These are phyloP conservation scores for Epinephelus coioides DNA, from an alignment of 2,797 vertebrate species.

Conservation along the genomic window DNA sequence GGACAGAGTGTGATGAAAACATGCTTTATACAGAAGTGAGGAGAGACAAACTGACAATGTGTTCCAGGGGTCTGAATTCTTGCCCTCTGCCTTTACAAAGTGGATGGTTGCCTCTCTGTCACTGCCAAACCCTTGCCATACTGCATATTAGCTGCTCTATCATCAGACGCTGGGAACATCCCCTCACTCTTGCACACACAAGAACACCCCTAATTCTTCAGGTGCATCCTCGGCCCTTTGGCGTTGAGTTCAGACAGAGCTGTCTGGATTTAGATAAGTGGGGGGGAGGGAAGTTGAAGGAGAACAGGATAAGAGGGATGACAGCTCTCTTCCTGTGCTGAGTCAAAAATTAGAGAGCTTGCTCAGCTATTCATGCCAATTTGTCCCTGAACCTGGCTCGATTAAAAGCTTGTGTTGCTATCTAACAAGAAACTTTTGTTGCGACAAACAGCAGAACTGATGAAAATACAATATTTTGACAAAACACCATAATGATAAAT, in stretches of 20 bases:
- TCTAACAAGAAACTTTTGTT: background rate
- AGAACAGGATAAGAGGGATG: constrained; percentile 63
- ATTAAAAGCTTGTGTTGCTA: constrained; percentile 8
- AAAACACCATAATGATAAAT: background rate
- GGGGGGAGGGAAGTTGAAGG: constrained; percentile 43
- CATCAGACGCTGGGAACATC: constrained; percentile 67
- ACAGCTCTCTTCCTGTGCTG: constrained; percentile 80
- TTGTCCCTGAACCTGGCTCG: constrained; percentile 29
- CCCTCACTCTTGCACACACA: constrained; percentile 49
- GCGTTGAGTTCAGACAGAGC: constrained; percentile 74
- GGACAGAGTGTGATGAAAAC: constrained; percentile 55
- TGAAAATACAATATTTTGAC: background rate
- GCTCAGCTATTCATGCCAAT: constrained; percentile 35
- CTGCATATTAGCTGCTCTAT: constrained; percentile 71
- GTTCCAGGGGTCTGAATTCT: constrained; percentile 65
- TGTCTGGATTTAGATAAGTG: constrained; percentile 67
- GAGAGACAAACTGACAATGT: constrained; percentile 72
- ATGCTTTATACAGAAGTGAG: constrained; percentile 72
- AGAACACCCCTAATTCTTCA: constrained; percentile 65
- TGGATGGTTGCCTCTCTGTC: constrained; percentile 54
- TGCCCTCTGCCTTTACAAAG: constrained; percentile 61
- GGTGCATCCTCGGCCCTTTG: constrained; percentile 62
- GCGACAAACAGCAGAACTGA: background rate
- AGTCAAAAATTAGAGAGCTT: constrained; percentile 62
- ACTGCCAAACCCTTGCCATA: constrained; percentile 33